These are phyloP conservation scores for Eidolon dupreanum DNA, from an alignment of 2,797 vertebrate species.

Conservation along the genomic window DNA sequence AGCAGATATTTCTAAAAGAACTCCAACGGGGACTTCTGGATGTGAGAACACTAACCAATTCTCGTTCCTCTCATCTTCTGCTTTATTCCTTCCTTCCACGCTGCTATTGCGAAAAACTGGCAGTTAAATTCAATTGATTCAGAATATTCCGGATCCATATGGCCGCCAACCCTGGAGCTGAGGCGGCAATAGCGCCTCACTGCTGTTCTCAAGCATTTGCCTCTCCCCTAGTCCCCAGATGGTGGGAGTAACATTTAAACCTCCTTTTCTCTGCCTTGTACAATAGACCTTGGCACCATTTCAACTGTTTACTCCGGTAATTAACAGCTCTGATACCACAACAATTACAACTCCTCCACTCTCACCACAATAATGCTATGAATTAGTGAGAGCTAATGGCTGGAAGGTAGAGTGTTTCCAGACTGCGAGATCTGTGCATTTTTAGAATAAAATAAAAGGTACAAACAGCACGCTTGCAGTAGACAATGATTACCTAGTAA, in stretches of 20 bases:
- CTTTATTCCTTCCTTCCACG: slow-evolving; percentile 83
- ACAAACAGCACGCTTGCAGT: slow-evolving; percentile 93
- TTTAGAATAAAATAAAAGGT: slow-evolving; percentile 94
- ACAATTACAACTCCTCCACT: slow-evolving; percentile 96
- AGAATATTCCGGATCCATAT: slow-evolving; percentile 95
- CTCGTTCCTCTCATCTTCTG: slow-evolving; percentile 83
- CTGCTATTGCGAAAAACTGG: slow-evolving; percentile 86
- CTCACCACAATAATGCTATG: slow-evolving; percentile 93
- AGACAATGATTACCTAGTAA: slow-evolving; percentile 99
- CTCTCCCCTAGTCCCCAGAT: slow-evolving; percentile 98
- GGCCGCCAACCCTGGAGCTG: slow-evolving; percentile 95
- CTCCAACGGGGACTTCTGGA: slow-evolving; percentile 77
- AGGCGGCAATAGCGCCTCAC: slow-evolving; percentile 92
- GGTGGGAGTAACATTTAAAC: slow-evolving; percentile 99
- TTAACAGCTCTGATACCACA: slow-evolving; percentile 98
- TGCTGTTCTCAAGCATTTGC: slow-evolving; percentile 92
- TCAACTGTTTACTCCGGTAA: slow-evolving; percentile 99
- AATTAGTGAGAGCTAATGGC: slow-evolving; percentile 97
- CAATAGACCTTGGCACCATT: slow-evolving; percentile 99
- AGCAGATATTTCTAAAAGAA: slow-evolving; percentile 83
- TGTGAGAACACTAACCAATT: slow-evolving; percentile 78
- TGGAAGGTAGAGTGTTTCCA: slow-evolving; percentile 93
- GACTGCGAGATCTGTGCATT: slow-evolving; percentile 92
- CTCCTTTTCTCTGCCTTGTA: slow-evolving; percentile 94
- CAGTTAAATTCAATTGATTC: slow-evolving; percentile 90